Evolutionary conservation across 2,888 invertebrate species (phyloP).

Genomic region (Dinocampus coccinellae): DNA sequence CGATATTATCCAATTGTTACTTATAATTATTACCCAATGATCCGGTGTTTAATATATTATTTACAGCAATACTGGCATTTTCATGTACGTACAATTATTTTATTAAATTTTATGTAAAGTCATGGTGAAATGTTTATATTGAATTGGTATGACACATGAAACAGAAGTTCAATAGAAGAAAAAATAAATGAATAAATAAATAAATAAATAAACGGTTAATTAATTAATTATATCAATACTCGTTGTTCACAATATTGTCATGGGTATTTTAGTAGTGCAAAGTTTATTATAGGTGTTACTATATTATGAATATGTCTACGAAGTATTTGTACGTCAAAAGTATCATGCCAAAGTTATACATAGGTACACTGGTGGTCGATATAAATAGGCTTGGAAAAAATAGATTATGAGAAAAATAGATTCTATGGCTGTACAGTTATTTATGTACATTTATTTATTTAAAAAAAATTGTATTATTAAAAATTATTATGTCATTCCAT

Average conservation of each 20-base stretch:
- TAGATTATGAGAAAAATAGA: too few species aligned
- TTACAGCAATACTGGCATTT: neutral
- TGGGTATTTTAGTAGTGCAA: neutral
- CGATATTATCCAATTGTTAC: conserved; percentile 12
- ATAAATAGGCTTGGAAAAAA: too few species aligned
- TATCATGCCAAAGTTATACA: neutral
- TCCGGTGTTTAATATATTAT: neutral
- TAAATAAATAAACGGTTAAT: too few species aligned
- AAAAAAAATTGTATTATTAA: too few species aligned
- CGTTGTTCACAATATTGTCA: conserved; percentile 19
- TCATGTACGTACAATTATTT: conserved; percentile 11
- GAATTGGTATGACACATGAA: neutral
- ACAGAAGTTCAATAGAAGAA: neutral
- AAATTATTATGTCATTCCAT: too few species aligned
- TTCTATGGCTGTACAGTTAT: too few species aligned
- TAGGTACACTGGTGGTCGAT: too few species aligned
- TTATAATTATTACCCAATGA: conserved; percentile 19
- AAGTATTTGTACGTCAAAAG: conserved; percentile 9
- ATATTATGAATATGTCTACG: conserved; percentile 20
- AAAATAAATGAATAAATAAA: neutral
- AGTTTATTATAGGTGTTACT: neutral
- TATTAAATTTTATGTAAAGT: conserved; percentile 9
- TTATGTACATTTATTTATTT: too few species aligned
- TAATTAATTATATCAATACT: conserved; percentile 15
- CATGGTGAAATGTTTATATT: neutral